Base-by-base conservation (phyloP, 2,113 vertebrate genomes). In the Lampris incognitus region DNA sequence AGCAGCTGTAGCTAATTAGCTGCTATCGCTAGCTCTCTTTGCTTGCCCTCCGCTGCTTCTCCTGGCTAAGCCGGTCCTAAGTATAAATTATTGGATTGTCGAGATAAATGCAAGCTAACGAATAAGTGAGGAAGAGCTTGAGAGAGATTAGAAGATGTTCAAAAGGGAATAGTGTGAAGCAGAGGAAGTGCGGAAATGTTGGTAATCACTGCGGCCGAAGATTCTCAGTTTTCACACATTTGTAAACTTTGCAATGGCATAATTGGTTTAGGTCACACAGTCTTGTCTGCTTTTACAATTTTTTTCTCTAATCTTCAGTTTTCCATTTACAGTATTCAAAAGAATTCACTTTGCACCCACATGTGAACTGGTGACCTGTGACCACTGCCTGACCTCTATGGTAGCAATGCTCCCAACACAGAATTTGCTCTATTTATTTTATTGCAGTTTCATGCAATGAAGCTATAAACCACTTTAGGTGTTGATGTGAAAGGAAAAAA, bases 1-100 rank as follows among this genome's bases (percentile, higher is more conserved):
- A 96, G 95, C 95, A 97, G 96, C 95, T 96, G 96, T 83, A 93
- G 92, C 93, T 93, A 93, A 94, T 95, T 96, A 95, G 95, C 93
- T 82, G 88, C 94, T 92, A 94, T 92, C 88, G 92, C 94, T 90
- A 91, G 91, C 89, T 89, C 87, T 95, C 94, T 95, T 94, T 94
- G 94, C 91, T 95, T 91, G 87, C 90, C 86, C 92, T 79, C 82
- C 10, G 6, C 84, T 58, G 80, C 81, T 85, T 91, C 86, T 86
- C 85, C 79, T 80, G 77, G 92, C 89, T 91, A 80, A 75, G 74
- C 85, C 72, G 79, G 91, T 92, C 65, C 69, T 78, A 92, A 94
- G 86, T 58, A 84, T 4, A 84, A 95, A 92, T 94, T 89, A 93
- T 89, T 90, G 90, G 91, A 92, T 90, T 87, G 88, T 89, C 42